phyloP scores from a whole-genome alignment of 2,888 invertebrate genomes.

The Petrophora chlorosata region DNA sequence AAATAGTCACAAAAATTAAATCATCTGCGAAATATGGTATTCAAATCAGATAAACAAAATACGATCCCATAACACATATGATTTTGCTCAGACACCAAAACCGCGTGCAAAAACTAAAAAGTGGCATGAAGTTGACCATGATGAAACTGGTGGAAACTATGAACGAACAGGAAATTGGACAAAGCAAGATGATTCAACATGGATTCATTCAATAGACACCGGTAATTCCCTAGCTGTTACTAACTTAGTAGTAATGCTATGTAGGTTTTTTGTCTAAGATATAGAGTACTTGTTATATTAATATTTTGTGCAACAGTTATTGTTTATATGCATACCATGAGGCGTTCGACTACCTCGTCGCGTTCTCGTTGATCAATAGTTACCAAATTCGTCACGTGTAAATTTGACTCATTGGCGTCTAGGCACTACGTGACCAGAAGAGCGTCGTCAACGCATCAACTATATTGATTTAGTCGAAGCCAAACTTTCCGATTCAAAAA shows the following conservation, averaged over 20 bases:
- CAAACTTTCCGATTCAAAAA: conserved; percentile 34
- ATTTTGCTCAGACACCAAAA: neutral
- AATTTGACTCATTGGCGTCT: conserved; percentile 1
- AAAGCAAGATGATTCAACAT: conserved; percentile 6
- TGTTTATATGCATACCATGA: too few species aligned
- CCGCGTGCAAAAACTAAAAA: neutral
- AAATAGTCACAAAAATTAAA: conserved; percentile 8
- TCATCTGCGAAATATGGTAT: neutral
- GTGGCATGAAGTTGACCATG: conserved; percentile 4
- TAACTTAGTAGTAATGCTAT: neutral
- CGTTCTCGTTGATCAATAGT: too few species aligned
- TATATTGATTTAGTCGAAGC: conserved; percentile 43
- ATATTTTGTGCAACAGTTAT: too few species aligned
- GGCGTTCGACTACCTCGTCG: too few species aligned
- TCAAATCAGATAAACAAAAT: neutral
- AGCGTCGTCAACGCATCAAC: conserved; percentile 45
- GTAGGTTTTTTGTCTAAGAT: too few species aligned
- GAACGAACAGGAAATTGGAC: conserved; percentile 7
- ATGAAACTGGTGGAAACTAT: conserved; percentile 21
- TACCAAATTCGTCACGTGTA: conserved; percentile 18
- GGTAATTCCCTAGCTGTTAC: conserved; percentile 18
- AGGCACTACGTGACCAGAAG: conserved; percentile 53
- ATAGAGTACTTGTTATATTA: too few species aligned
- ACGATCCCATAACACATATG: too few species aligned
- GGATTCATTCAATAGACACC: too few species aligned